phyloP scores from a whole-genome alignment of 2,797 vertebrate species.

The Poeciliopsis gracilis region DNA sequence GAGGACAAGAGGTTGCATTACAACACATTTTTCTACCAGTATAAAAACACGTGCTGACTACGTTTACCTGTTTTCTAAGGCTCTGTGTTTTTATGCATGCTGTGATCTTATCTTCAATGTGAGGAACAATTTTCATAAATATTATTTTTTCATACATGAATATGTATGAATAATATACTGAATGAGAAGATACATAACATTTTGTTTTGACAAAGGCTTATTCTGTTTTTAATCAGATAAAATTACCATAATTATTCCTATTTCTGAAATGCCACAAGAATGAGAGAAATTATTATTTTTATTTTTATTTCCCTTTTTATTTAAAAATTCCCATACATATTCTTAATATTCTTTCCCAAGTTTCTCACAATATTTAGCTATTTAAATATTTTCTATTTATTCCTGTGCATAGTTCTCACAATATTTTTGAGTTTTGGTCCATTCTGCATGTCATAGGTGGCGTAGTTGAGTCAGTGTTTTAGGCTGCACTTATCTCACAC shows the following conservation, averaged over 20 bases:
- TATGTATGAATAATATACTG: background rate
- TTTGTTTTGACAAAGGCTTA: too few species aligned
- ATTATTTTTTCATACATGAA: background rate
- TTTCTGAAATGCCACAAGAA: background rate
- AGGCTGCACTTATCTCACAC: background rate
- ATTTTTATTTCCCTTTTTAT: too few species aligned
- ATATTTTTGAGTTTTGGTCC: too few species aligned
- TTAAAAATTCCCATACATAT: background rate
- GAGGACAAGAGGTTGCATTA: slow-evolving; percentile 60
- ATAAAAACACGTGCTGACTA: background rate
- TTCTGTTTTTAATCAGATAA: too few species aligned
- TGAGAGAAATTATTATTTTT: background rate
- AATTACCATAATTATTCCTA: too few species aligned
- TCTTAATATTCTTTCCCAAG: background rate
- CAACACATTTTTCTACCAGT: slow-evolving; percentile 17
- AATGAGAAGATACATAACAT: background rate
- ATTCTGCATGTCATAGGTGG: background rate
- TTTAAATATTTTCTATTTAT: too few species aligned
- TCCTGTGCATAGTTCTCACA: too few species aligned
- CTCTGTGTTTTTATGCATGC: background rate
- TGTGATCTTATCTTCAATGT: background rate
- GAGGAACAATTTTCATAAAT: background rate
- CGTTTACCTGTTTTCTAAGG: background rate
- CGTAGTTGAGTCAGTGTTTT: background rate
- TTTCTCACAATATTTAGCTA: background rate